Percentiles rank a stretch among this genome's conserved stretches.
Conservation (phyloP, 37 sponge, comb jelly and placozoan genomes). For the Haliclona indistincta region DNA sequence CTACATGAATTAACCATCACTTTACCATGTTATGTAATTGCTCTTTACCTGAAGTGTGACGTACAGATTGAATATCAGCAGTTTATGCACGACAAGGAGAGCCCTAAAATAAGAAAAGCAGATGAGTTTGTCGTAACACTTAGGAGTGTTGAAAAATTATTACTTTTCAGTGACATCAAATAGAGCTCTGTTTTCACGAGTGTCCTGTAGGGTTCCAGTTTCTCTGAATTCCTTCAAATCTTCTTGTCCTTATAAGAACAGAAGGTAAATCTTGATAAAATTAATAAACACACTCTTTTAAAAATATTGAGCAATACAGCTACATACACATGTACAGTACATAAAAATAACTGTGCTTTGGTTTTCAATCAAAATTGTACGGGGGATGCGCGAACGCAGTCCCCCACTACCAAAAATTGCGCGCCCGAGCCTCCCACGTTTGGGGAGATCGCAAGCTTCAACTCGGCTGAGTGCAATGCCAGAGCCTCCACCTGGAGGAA, state of each 20-base stretch:
- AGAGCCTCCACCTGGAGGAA: slow-evolving; percentile 85
- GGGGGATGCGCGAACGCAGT: slow-evolving; percentile 90
- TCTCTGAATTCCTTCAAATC: slow-evolving; percentile 11
- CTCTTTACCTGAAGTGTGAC: neutral
- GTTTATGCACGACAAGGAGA: slow-evolving; percentile 5
- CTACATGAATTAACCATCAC: neutral
- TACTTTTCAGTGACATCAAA: slow-evolving; percentile 52
- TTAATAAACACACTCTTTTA: neutral
- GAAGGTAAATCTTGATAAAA: neutral
- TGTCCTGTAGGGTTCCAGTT: slow-evolving; percentile 2
- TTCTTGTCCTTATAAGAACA: too few relatives aligned
- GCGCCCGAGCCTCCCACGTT: slow-evolving; percentile 92
- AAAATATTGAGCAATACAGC: neutral
- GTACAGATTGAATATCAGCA: slow-evolving; percentile 25
- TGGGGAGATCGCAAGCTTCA: slow-evolving; percentile 94
- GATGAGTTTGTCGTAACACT: neutral
- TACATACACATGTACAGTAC: too few relatives aligned
- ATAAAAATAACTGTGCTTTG: too few relatives aligned
- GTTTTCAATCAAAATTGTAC: too few relatives aligned
- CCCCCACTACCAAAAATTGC: slow-evolving; percentile 92
- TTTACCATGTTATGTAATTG: neutral
- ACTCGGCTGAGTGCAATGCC: slow-evolving; percentile 87
- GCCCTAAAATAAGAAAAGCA: neutral
- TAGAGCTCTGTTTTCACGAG: slow-evolving; percentile 33
- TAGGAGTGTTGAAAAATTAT: neutral